phyloP scores from a whole-genome alignment of 2,888 invertebrate genomes.

The Apamea sordens region DNA sequence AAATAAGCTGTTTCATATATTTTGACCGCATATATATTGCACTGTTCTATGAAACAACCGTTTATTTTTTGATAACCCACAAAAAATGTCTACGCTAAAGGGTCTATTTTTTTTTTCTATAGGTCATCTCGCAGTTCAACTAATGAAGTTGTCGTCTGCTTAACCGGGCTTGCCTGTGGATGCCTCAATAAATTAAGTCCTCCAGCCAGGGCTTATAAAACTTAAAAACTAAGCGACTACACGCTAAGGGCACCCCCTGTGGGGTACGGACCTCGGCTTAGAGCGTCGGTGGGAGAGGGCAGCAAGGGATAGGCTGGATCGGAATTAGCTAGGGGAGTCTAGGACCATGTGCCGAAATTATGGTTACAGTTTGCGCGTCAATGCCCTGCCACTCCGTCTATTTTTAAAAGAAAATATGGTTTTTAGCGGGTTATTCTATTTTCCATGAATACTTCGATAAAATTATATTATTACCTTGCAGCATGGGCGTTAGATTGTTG shows the following conservation, averaged over 20 bases:
- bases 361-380: not conserved
- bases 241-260: no score
- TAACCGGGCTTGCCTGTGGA: no score
- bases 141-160: no score
- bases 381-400: not conserved
- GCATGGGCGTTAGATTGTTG: conserved; percentile 38
- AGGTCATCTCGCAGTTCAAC: no score
- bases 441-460: not conserved
- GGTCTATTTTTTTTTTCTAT: no score
- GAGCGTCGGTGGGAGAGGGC: no score
- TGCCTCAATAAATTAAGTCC: no score
- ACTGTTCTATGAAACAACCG: not conserved
- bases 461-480: conserved; percentile 25
- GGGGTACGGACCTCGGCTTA: no score
- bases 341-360: not conserved
- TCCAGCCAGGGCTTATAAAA: no score
- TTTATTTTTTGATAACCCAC: not conserved
- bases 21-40: not conserved
- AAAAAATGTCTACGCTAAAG: not conserved
- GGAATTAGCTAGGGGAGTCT: not conserved
- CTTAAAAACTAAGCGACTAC: no score
- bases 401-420: not conserved
- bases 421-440: not conserved
- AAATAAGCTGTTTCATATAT: not conserved
- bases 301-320: no score